Evolutionary conservation across 2,888 invertebrate genomes (phyloP).

Genomic region (Schizotus pectinicornis): DNA sequence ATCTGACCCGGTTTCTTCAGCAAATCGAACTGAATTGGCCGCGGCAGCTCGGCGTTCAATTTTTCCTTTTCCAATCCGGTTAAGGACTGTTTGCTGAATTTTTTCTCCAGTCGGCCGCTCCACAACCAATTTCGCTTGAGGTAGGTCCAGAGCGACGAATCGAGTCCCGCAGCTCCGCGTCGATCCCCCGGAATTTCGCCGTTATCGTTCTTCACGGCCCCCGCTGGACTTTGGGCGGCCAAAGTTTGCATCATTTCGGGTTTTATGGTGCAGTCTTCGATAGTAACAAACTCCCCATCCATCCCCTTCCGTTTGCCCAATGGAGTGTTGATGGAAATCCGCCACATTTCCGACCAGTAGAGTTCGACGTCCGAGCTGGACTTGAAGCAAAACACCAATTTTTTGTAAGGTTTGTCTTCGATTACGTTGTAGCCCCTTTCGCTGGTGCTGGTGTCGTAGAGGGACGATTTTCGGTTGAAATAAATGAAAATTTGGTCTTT

Average conservation of each 20-base stretch:
- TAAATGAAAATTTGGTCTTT: conserved; percentile 76
- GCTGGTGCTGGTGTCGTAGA: conserved; percentile 71
- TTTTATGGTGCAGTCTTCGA: conserved; percentile 61
- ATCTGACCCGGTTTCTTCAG: conserved; percentile 14
- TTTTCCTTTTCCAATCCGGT: conserved; percentile 10
- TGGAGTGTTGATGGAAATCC: conserved; percentile 70
- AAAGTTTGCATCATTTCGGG: conserved; percentile 58
- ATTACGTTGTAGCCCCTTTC: conserved; percentile 67
- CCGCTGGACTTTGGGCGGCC: conserved; percentile 56
- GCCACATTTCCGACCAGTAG: conserved; percentile 74
- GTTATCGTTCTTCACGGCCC: conserved; percentile 57
- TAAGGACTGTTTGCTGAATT: not conserved
- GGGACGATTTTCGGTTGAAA: conserved; percentile 66
- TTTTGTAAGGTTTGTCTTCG: conserved; percentile 65
- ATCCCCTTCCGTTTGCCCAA: conserved; percentile 59
- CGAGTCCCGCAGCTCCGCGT: conserved; percentile 74
- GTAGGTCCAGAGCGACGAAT: conserved; percentile 72
- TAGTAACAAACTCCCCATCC: conserved; percentile 54
- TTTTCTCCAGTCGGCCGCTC: conserved; percentile 32
- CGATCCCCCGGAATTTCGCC: conserved; percentile 75
- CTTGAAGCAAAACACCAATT: conserved; percentile 63
- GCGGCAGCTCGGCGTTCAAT: conserved; percentile 3
- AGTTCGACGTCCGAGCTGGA: conserved; percentile 63
- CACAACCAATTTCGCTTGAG: conserved; percentile 71
- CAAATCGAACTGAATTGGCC: conserved; percentile 23